Conservation (phyloP, 2,888 invertebrate species). For the Gasteruption jaculator region DNA sequence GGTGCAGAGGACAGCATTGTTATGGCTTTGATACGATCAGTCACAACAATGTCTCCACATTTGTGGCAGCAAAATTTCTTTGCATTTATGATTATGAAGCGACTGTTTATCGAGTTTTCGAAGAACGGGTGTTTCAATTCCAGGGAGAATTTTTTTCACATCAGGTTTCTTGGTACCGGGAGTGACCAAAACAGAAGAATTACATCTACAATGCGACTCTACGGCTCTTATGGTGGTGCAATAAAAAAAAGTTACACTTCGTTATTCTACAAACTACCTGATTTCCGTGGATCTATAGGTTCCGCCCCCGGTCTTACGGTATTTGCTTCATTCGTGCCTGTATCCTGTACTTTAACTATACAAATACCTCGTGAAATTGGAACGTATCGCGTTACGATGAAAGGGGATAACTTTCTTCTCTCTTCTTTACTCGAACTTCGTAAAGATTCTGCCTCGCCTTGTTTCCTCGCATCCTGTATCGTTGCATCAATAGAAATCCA, state of each 20-base stretch:
- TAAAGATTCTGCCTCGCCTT: slow-evolving; percentile 2
- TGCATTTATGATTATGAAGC: no score
- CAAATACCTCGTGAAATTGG: slow-evolving; percentile 25
- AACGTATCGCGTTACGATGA: slow-evolving; percentile 20
- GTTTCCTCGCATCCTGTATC: slow-evolving; percentile 18
- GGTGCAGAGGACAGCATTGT: no score
- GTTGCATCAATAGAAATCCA: no score
- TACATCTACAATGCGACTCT: slow-evolving; percentile 1
- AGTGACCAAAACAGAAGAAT: no score
- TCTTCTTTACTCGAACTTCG: slow-evolving; percentile 5
- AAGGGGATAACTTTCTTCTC: slow-evolving; percentile 4
- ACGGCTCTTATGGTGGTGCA: slow-evolving; percentile 14
- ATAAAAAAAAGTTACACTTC: slow-evolving; percentile 5
- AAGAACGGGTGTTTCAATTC: no score
- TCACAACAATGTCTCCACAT: no score
- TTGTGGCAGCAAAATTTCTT: no score
- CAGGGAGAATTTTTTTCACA: no score
- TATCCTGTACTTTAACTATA: slow-evolving; percentile 21
- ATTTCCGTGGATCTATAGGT: slow-evolving; percentile 22
- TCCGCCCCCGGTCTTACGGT: slow-evolving; percentile 34
- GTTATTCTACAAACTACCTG: not conserved
- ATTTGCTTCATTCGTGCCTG: slow-evolving; percentile 15
- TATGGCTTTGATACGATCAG: no score
- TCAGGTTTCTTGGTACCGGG: no score
- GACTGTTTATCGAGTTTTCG: no score